Conservation (phyloP, 2,113 vertebrate species). For the Agapornis roseicollis region DNA sequence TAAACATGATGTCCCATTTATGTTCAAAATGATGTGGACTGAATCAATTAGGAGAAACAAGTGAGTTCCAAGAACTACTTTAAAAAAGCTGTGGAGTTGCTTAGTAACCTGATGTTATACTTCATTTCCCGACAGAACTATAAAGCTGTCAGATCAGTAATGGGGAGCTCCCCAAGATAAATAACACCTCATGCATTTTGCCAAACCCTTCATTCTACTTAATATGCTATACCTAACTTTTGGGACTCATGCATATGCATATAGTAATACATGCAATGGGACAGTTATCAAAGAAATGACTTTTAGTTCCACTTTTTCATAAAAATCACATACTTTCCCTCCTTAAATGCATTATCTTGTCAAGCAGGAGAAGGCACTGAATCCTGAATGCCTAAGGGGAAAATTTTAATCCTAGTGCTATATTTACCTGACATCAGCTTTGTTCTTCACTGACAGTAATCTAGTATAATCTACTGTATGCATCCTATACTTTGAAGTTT, state of each 20-base stretch:
- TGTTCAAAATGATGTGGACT: slow-evolving; percentile 71
- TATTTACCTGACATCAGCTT: not conserved
- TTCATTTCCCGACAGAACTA: slow-evolving; percentile 62
- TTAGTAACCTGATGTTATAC: slow-evolving; percentile 66
- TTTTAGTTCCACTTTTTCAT: not conserved
- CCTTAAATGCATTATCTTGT: not conserved
- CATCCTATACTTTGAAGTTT: not conserved
- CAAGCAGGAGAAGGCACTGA: not conserved
- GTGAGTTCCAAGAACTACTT: slow-evolving; percentile 67
- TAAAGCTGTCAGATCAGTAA: slow-evolving; percentile 53
- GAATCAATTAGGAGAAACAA: slow-evolving; percentile 77
- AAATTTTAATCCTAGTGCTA: not conserved
- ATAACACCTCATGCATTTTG: not conserved
- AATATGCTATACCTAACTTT: not conserved
- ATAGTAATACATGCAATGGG: not conserved
- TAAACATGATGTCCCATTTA: slow-evolving; percentile 76
- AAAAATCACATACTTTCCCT: slow-evolving; percentile 21
- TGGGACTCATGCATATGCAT: not conserved
- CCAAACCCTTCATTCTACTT: not conserved
- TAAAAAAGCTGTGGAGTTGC: slow-evolving; percentile 63
- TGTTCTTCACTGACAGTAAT: slow-evolving; percentile 17
- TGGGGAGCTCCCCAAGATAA: slow-evolving; percentile 40
- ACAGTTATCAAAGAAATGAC: not conserved
- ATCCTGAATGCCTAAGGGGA: not conserved
- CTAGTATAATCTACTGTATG: not conserved